These are phyloP conservation scores for Grus americana DNA, from an alignment of 2,113 vertebrate species.

Conservation along the genomic window DNA sequence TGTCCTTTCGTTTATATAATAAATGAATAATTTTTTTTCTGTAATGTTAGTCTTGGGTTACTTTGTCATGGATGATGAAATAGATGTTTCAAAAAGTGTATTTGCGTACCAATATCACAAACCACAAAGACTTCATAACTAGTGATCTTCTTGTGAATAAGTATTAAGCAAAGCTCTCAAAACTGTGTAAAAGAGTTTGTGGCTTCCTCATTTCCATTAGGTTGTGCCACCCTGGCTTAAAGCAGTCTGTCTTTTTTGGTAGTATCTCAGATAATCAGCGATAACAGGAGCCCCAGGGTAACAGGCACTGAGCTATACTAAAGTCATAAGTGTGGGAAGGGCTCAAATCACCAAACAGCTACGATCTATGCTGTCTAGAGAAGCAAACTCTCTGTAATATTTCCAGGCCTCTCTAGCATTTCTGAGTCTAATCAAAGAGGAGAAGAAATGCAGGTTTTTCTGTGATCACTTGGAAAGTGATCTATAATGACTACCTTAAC, in stretches of 20 bases:
- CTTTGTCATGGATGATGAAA: neutral
- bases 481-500: neutral
- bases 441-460: conserved; percentile 39
- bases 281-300: neutral
- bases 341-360: neutral
- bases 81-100: neutral
- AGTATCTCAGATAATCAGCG: neutral
- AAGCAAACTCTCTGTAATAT: neutral
- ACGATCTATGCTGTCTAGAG: neutral
- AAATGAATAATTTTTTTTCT: neutral
- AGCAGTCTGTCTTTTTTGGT: neutral
- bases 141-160: neutral
- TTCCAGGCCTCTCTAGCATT: conserved; percentile 1
- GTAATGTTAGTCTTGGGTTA: neutral
- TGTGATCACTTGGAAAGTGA: neutral
- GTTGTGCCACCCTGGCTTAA: neutral
- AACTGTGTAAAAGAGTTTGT: neutral
- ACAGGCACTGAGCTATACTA: neutral
- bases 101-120: neutral
- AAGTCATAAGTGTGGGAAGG: neutral
- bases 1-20: neutral
- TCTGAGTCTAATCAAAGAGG: conserved; percentile 42
- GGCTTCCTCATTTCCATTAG: neutral
- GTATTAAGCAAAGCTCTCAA: neutral
- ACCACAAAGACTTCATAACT: neutral